These are phyloP conservation scores for Euwallacea similis DNA, from an alignment of 1,140 invertebrate species.

Conservation along the genomic window DNA sequence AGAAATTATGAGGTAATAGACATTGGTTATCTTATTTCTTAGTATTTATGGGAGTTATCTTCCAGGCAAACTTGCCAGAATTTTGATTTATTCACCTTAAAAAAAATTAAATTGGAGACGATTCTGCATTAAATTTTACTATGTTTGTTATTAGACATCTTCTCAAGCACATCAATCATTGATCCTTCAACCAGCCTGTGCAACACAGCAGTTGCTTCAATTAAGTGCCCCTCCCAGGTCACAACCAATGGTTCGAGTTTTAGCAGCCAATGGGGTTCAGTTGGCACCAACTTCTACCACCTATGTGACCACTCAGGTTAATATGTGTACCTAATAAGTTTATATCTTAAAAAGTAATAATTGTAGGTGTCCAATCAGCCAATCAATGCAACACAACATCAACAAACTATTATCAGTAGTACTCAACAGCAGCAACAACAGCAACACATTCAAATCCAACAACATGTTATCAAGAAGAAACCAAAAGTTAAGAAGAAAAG, in stretches of 20 bases:
- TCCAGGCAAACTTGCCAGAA: too few species aligned
- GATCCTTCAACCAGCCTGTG: constrained; percentile 49
- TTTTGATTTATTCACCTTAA: too few species aligned
- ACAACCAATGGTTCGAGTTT: constrained; percentile 57
- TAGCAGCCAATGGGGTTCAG: constrained; percentile 57
- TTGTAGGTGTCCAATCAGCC: constrained; percentile 43
- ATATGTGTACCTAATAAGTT: too few species aligned
- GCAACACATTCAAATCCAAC: constrained; percentile 34
- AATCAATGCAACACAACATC: constrained; percentile 39
- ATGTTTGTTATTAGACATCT: constrained; percentile 17
- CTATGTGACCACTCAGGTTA: constrained; percentile 48
- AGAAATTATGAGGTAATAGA: too few species aligned
- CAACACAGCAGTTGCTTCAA: constrained; percentile 46
- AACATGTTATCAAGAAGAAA: constrained; percentile 46
- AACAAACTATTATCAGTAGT: constrained; percentile 39
- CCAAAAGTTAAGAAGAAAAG: constrained; percentile 55
- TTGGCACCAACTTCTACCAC: constrained; percentile 51
- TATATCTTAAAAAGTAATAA: neutral
- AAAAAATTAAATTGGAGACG: too few species aligned
- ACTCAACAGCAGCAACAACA: constrained; percentile 36
- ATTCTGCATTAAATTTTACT: neutral
- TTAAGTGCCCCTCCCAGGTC: constrained; percentile 52
- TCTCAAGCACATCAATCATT: constrained; percentile 54
- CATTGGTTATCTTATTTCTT: too few species aligned
- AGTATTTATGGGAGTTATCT: too few species aligned